Percentiles rank a stretch among this genome's conserved stretches.
Evolutionary conservation across 2,888 invertebrate genomes (phyloP).

Genomic region (Pyrrhosoma nymphula): DNA sequence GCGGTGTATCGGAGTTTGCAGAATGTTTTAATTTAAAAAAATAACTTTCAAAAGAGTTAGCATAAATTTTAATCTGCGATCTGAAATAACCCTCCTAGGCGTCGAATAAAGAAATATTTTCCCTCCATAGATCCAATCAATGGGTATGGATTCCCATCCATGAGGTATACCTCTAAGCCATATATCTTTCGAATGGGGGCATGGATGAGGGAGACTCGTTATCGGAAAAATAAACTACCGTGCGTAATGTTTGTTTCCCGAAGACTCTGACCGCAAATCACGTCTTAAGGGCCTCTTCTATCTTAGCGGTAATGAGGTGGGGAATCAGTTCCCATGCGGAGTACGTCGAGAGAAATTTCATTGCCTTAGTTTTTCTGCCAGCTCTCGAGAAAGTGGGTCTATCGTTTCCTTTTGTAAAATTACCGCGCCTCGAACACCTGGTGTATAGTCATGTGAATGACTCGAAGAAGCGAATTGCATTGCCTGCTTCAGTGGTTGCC

Average conservation of each 20-base stretch:
- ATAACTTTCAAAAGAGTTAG: too few relatives aligned
- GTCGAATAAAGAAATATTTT: neutral
- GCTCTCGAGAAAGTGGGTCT: neutral
- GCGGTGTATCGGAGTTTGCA: too few relatives aligned
- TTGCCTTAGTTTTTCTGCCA: constrained; percentile 7
- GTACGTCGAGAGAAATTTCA: neutral
- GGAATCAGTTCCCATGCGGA: neutral
- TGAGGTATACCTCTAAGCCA: neutral
- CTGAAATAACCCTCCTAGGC: too few relatives aligned
- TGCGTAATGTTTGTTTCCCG: neutral
- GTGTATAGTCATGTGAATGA: neutral
- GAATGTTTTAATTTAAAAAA: too few relatives aligned
- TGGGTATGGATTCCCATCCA: neutral
- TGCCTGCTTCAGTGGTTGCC: neutral
- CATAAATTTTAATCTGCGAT: too few relatives aligned
- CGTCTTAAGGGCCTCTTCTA: neutral
- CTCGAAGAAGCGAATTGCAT: neutral
- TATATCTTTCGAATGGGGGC: neutral
- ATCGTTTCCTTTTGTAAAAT: neutral
- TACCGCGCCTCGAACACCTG: neutral
- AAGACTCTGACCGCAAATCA: neutral
- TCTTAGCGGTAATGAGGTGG: neutral
- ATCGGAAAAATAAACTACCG: neutral
- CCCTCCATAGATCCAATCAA: neutral
- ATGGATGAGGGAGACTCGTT: neutral